A percentile compares a stretch with the other conserved stretches of the same genome.
Conservation (phyloP, 2,888 invertebrate species). For the Laothoe populi region DNA sequence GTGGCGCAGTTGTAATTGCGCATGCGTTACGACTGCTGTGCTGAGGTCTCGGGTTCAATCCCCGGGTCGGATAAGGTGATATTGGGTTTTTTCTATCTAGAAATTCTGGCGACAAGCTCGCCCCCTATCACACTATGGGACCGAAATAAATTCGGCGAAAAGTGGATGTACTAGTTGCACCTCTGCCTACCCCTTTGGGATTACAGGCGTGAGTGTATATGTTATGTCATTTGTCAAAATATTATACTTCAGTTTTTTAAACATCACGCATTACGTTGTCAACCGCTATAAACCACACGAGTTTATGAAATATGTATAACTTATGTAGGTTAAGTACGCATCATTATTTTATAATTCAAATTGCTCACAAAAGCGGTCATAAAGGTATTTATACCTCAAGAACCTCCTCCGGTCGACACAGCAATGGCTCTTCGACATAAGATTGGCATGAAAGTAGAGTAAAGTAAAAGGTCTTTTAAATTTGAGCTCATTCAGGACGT, state of each 20-base stretch:
- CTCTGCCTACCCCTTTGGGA: too few species aligned
- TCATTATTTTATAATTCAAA: conserved; percentile 9
- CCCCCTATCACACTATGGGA: too few species aligned
- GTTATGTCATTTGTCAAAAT: too few species aligned
- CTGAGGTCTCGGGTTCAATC: too few species aligned
- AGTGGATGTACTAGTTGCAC: too few species aligned
- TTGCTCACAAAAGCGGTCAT: conserved; percentile 5
- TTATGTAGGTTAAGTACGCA: not conserved
- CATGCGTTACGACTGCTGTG: too few species aligned
- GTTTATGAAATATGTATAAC: not conserved
- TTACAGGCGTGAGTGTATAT: too few species aligned
- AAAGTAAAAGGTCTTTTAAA: not conserved
- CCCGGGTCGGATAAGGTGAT: too few species aligned
- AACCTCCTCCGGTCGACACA: not conserved
- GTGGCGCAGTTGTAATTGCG: too few species aligned
- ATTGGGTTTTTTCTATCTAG: too few species aligned
- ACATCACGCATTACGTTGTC: not conserved
- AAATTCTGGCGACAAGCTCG: too few species aligned
- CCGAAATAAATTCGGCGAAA: too few species aligned
- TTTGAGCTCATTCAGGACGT: not conserved
- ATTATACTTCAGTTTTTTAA: not conserved
- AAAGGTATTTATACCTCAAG: conserved; percentile 2
- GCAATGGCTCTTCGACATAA: not conserved
- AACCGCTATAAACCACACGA: not conserved
- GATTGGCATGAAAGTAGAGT: not conserved